Percentiles rank a stretch among this genome's conserved stretches.
Evolutionary conservation across 92 coral and sea anemone genomes (phyloP).

Genomic region (Epizoanthus illoricatus): DNA sequence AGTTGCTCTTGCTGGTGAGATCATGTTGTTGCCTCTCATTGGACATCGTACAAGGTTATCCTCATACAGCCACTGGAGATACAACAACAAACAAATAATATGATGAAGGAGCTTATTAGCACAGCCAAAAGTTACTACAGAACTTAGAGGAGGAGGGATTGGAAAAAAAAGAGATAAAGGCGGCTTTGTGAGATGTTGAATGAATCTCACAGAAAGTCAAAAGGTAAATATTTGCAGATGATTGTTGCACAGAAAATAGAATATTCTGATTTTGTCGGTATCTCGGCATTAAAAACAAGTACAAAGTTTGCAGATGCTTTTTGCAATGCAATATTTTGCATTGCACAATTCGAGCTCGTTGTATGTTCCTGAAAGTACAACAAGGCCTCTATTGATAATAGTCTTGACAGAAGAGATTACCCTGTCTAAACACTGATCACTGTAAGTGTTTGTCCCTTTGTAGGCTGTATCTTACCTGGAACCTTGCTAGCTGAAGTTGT

Average conservation of each 20-base stretch:
- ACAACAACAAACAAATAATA: background rate
- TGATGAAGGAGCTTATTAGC: background rate
- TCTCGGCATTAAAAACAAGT: background rate
- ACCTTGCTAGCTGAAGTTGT: slow-evolving; percentile 91
- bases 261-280: background rate
- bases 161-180: background rate
- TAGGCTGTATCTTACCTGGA: slow-evolving; percentile 65
- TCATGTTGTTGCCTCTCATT: slow-evolving; percentile 91
- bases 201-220: background rate
- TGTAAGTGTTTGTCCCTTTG: no score
- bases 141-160: background rate
- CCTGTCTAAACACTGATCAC: no score
- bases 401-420: no score
- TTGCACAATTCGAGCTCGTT: no score
- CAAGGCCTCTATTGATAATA: no score
- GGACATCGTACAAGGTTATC: slow-evolving; percentile 83
- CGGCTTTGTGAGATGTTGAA: no score
- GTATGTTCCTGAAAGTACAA: no score
- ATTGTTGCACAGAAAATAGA: background rate
- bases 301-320: background rate
- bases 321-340: no score
- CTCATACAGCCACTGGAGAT: slow-evolving; percentile 83
- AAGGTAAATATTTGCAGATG: background rate
- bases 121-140: background rate
- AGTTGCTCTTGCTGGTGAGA: slow-evolving; percentile 91